phyloP scores from a whole-genome alignment of 2,113 vertebrate genomes.

The Tichodroma muraria region DNA sequence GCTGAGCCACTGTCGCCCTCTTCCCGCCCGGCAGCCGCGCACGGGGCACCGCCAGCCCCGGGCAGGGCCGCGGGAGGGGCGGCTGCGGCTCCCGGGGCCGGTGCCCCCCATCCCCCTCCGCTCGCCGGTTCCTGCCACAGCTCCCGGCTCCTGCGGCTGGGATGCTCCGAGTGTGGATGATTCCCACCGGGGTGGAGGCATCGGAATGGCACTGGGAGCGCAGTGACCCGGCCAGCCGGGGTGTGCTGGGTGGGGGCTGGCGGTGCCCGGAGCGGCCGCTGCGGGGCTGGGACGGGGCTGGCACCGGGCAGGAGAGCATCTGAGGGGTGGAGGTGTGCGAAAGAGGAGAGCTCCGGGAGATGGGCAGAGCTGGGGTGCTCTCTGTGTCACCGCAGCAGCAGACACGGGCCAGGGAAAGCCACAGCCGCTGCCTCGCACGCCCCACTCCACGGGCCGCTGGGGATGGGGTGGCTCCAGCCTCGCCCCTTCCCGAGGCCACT shows the following conservation, averaged over 20 bases:
- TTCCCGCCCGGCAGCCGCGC: background rate
- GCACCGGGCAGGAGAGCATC: background rate
- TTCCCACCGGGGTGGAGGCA: background rate
- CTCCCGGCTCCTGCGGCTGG: rapidly evolving
- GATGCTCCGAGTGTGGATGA: rapidly evolving
- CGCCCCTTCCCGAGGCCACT: background rate
- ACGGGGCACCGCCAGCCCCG: rapidly evolving
- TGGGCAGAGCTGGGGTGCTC: background rate
- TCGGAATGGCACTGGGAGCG: rapidly evolving
- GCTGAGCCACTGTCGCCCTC: background rate
- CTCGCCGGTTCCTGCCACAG: rapidly evolving
- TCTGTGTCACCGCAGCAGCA: rapidly evolving
- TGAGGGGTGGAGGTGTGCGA: rapidly evolving
- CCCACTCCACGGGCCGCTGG: rapidly evolving
- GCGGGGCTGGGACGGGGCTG: background rate
- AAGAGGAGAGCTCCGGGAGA: rapidly evolving
- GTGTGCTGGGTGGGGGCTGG: background rate
- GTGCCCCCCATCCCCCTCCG: rapidly evolving
- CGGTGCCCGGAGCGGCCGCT: background rate
- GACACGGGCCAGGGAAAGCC: background rate
- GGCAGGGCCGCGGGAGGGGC: background rate
- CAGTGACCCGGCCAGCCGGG: background rate
- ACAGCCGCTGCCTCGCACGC: rapidly evolving
- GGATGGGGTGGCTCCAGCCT: background rate
- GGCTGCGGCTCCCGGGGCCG: background rate